phyloP scores from a whole-genome alignment of 2,113 vertebrate species.

The Bettongia penicillata region DNA sequence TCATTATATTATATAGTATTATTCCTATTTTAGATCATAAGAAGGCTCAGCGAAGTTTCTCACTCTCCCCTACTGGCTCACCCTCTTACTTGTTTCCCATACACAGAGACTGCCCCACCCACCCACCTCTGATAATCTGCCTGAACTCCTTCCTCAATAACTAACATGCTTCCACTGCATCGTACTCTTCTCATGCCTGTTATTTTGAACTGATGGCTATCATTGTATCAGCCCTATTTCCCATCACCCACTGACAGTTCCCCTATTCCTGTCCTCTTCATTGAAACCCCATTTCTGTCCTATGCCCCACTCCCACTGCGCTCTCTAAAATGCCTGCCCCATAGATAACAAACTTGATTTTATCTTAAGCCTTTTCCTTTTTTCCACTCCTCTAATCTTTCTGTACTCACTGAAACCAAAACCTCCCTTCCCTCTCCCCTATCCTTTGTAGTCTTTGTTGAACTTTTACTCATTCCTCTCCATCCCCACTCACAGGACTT shows the following conservation, averaged over 20 bases:
- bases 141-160: neutral
- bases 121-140: neutral
- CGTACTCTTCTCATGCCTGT: neutral
- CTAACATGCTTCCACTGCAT: neutral
- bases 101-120: too few relatives aligned
- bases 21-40: neutral
- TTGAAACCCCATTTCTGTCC: neutral
- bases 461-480: too few relatives aligned
- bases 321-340: neutral
- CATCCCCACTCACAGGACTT: too few relatives aligned
- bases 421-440: neutral
- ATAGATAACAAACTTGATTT: neutral
- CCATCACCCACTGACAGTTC: neutral
- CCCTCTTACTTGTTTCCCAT: neutral
- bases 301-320: neutral
- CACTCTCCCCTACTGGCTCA: neutral
- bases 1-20: neutral
- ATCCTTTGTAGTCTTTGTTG: too few relatives aligned
- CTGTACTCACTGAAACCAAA: neutral
- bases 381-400: neutral
- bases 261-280: neutral
- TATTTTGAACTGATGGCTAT: neutral
- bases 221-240: neutral
- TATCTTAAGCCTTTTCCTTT: neutral
- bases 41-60: neutral